phyloP scores from a whole-genome alignment of 2,113 vertebrate species.

The Tragelaphus imberbis region DNA sequence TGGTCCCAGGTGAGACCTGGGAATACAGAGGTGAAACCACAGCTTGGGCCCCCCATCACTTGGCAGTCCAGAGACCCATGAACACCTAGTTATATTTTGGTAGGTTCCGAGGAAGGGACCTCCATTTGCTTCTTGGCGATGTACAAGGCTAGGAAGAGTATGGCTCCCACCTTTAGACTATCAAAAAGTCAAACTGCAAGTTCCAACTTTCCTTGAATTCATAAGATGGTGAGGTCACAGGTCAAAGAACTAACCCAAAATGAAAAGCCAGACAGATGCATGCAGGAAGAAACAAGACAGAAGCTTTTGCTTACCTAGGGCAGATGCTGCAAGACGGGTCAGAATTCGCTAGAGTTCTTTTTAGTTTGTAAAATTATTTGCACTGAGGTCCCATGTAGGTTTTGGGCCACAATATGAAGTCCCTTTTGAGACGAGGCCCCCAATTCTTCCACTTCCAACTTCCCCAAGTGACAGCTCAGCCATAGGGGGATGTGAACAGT shows the following conservation, averaged over 20 bases:
- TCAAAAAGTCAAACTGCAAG: not conserved
- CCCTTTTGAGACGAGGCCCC: not conserved
- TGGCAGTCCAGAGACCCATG: not conserved
- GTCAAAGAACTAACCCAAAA: not conserved
- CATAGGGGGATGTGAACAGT: not conserved
- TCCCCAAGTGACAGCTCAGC: not conserved
- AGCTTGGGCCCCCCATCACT: not conserved
- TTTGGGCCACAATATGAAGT: not conserved
- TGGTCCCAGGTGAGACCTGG: too few species aligned
- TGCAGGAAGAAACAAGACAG: not conserved
- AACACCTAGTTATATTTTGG: not conserved
- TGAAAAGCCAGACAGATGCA: not conserved
- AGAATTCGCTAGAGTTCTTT: not conserved
- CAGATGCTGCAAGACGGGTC: not conserved
- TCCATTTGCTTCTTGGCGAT: not conserved
- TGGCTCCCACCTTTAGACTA: not conserved
- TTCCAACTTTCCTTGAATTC: not conserved
- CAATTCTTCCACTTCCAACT: not conserved
- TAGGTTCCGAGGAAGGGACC: not conserved
- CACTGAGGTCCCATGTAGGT: not conserved
- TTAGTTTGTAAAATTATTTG: not conserved
- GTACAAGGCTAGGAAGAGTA: not conserved
- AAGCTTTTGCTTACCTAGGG: not conserved
- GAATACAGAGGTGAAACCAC: not conserved
- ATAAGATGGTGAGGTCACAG: not conserved